Base-by-base conservation (phyloP, 1,140 invertebrate genomes). In the Sycophaga agraensis region DNA sequence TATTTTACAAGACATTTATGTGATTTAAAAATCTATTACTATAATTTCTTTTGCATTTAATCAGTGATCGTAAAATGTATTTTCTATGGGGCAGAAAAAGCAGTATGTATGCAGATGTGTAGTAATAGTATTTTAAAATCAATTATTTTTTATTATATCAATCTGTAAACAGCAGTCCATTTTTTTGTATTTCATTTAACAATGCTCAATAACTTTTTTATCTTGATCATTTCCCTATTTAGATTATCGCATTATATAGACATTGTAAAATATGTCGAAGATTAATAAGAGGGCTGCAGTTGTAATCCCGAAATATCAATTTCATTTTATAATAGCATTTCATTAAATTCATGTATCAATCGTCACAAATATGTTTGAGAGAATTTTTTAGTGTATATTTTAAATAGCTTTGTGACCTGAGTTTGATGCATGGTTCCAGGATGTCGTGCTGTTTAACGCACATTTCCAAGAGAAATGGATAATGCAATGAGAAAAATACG, bases 391-490 rank as follows among this genome's bases (percentile, higher is more conserved):
- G 59, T 73, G 62, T 65, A 66, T 59, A 60, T 53, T 69, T 73
- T 75, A 70, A 65, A 66, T 39, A 45, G 56, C 64, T 65, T 69
- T 66, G 70, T 71, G 69, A 70, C 68, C 68, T 70, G 59, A 70
- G 65, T 78, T 77, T 68, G 63, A 71, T 79, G 78, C 78, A 79
- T 81, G 78, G 71, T 78, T 78, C 69, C 75, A 80, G 75, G 75
- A 74, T 77, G 77, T 71, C 71, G 67, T 67, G 67, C 67, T 71
- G 68, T 73, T 74, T 73, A 64, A 68, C 70, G 72, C 73, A 70
- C 57, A 68, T 57, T 62, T 53, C 17, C 14, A 16, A 50, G 51
- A 56, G 35, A 56, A 9, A 34, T 62, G 60, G 60, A 62, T 37
- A 49, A 55, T 12, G 2, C 48, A 35, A 35, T 49, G 43, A 34